Evolutionary conservation across 2,113 vertebrate species (phyloP).

Genomic region (Glaucidium brasilianum): DNA sequence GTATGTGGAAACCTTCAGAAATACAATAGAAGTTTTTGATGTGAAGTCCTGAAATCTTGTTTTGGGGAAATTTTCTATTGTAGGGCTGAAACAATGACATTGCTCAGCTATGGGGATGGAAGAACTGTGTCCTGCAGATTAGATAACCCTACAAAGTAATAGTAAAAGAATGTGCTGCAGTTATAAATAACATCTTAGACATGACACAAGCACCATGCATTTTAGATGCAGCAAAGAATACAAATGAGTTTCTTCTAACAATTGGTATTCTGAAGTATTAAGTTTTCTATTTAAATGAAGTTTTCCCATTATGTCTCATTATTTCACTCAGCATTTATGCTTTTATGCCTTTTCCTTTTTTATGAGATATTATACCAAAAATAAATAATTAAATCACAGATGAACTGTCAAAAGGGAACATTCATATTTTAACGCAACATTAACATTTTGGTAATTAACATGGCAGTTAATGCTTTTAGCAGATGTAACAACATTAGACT

Average conservation of each 20-base stretch:
- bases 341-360: constrained; percentile 42
- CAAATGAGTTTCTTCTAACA: neutral
- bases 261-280: neutral
- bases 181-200: neutral
- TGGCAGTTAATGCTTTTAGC: constrained; percentile 82
- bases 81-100: neutral
- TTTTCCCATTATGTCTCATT: constrained; percentile 32
- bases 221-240: neutral
- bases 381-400: constrained; percentile 78
- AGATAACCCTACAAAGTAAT: neutral
- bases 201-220: neutral
- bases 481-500: constrained; percentile 84
- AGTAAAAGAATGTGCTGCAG: neutral
- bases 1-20: neutral
- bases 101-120: neutral
- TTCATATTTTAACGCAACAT: constrained; percentile 80
- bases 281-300: neutral
- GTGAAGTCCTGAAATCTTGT: neutral
- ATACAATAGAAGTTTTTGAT: neutral
- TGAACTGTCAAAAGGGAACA: constrained; percentile 80
- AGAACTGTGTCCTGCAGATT: neutral
- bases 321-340: constrained; percentile 25
- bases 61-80: neutral
- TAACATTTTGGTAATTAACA: constrained; percentile 83
- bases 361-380: constrained; percentile 64